Percentiles rank a stretch among this genome's conserved stretches.
Evolutionary conservation across 2,888 invertebrate species (phyloP).

Genomic region (Podabrus alpinus): DNA sequence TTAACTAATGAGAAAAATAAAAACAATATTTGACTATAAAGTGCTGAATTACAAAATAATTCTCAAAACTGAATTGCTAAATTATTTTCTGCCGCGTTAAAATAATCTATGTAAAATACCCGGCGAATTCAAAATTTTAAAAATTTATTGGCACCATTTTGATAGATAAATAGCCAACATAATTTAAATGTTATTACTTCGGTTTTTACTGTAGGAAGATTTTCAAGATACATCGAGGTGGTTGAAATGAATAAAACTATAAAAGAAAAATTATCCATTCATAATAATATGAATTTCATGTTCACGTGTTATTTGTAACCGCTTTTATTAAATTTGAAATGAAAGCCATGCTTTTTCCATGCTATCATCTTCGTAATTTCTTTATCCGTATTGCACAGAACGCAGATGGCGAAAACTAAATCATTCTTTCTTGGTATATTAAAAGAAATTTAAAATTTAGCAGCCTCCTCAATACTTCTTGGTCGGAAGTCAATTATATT

Average conservation of each 20-base stretch:
- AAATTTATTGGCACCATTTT: background rate
- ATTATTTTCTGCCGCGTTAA: background rate
- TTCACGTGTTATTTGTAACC: constrained; percentile 41
- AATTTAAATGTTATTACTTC: background rate
- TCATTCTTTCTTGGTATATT: constrained; percentile 47
- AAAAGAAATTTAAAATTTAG: constrained; percentile 48
- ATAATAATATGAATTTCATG: constrained; percentile 28
- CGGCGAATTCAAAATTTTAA: background rate
- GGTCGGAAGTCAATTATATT: constrained; percentile 18
- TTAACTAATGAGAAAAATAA: constrained; percentile 20
- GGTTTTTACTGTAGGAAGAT: constrained; percentile 6
- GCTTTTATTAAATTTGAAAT: constrained; percentile 49
- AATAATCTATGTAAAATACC: background rate
- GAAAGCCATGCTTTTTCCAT: constrained; percentile 48
- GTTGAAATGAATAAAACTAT: constrained; percentile 20
- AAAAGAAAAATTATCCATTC: constrained; percentile 28
- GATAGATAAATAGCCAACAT: background rate
- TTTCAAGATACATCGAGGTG: constrained; percentile 10
- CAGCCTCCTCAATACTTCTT: constrained; percentile 32
- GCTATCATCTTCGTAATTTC: constrained; percentile 48
- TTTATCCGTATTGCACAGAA: constrained; percentile 46
- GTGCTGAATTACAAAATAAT: background rate
- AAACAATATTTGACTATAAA: constrained; percentile 6
- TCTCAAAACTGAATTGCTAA: background rate
- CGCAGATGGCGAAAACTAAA: constrained; percentile 48